phyloP scores from a whole-genome alignment of 2,113 vertebrate genomes.

The Callaeas wilsoni region DNA sequence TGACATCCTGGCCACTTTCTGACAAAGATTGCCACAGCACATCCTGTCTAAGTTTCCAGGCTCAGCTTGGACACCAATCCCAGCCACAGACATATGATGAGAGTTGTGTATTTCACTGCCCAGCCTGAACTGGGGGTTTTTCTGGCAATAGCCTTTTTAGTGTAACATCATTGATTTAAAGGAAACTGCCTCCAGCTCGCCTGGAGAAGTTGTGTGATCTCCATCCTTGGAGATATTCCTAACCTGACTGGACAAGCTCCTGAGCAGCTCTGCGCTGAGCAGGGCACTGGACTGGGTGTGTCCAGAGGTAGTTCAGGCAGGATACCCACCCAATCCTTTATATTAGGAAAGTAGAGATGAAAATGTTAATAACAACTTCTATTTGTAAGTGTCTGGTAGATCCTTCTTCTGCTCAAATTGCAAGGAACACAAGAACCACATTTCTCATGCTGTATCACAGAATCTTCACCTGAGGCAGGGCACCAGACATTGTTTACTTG shows the following conservation, averaged over 20 bases:
- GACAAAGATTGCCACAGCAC: neutral
- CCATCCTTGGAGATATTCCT: neutral
- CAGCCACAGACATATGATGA: fast-evolving
- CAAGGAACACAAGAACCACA: neutral
- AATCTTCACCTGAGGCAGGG: neutral
- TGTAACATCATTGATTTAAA: neutral
- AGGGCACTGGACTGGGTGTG: neutral
- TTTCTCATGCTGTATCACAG: neutral
- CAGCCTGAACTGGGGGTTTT: neutral
- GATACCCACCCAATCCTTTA: neutral
- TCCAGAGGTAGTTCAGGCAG: neutral
- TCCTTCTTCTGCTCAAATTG: neutral
- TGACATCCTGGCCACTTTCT: neutral
- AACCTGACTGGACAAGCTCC: neutral
- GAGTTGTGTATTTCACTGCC: neutral
- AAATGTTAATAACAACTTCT: neutral
- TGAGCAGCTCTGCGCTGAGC: neutral
- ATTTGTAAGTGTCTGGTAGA: neutral
- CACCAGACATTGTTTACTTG: neutral
- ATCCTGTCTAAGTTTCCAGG: neutral
- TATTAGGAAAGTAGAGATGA: neutral
- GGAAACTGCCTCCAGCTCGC: neutral
- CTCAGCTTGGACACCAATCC: neutral
- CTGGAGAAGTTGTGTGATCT: neutral
- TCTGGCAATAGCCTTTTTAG: neutral